Evolutionary conservation across 2,113 vertebrate genomes (phyloP).

Genomic region (Cololabis saira): DNA sequence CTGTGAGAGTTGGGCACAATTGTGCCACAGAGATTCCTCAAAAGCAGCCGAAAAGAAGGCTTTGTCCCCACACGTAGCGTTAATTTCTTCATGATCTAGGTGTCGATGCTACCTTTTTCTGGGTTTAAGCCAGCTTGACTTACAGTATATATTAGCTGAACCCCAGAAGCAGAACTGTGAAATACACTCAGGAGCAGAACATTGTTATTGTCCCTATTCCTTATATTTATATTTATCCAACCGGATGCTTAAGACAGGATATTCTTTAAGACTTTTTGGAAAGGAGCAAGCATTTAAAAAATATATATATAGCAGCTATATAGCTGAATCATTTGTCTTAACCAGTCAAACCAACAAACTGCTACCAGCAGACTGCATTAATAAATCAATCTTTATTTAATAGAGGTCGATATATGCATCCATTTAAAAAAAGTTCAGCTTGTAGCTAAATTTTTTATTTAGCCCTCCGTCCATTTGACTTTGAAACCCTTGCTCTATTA

Average conservation of each 20-base stretch:
- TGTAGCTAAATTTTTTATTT: too few relatives aligned
- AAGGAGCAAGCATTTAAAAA: too few relatives aligned
- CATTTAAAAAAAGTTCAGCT: too few relatives aligned
- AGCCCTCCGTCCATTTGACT: too few relatives aligned
- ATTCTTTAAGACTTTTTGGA: too few relatives aligned
- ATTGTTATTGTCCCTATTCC: constrained; percentile 5
- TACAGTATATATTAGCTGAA: constrained; percentile 34
- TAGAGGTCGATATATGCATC: too few relatives aligned
- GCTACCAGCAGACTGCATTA: too few relatives aligned
- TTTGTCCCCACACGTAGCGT: constrained; percentile 58
- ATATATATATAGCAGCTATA: too few relatives aligned
- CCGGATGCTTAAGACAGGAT: background rate
- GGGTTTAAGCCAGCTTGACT: constrained; percentile 31
- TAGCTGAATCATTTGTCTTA: too few relatives aligned
- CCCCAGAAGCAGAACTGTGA: constrained; percentile 14
- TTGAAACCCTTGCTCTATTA: too few relatives aligned
- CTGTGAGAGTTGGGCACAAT: constrained; percentile 42
- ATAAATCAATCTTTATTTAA: background rate
- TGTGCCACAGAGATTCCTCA: constrained; percentile 41
- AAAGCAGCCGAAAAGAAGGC: constrained; percentile 59
- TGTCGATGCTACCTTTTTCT: constrained; percentile 38
- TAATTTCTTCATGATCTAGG: constrained; percentile 64
- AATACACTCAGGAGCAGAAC: constrained; percentile 23
- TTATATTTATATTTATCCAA: background rate
- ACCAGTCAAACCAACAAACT: background rate